Percentiles rank a stretch among this genome's conserved stretches.
These are phyloP conservation scores for Hybognathus amarus DNA, from an alignment of 2,797 vertebrate genomes.

Conservation along the genomic window DNA sequence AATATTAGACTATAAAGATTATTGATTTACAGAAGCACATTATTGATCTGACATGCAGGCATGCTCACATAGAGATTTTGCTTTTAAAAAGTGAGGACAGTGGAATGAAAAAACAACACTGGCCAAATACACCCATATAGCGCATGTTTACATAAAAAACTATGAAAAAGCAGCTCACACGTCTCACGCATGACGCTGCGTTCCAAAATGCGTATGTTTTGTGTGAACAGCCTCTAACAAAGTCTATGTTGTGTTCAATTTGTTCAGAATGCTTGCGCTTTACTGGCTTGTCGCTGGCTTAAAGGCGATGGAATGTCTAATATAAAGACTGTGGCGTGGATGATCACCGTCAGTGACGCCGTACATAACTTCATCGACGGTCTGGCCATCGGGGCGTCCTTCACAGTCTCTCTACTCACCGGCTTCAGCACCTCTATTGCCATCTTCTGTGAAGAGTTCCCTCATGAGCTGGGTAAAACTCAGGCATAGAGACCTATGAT, in stretches of 20 bases:
- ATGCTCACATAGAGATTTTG: background rate
- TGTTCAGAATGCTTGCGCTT: conserved; percentile 46
- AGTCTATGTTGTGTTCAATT: background rate
- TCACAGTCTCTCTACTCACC: conserved; percentile 88
- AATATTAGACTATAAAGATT: background rate
- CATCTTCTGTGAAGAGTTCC: conserved; percentile 97
- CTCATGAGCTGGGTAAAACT: conserved; percentile 89
- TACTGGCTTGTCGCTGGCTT: conserved; percentile 78
- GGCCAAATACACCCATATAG: background rate
- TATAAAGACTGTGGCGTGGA: conserved; percentile 96
- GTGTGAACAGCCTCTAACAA: background rate
- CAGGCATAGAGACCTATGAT: background rate
- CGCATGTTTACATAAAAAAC: too few relatives aligned
- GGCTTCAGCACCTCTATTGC: conserved; percentile 96
- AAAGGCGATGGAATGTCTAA: conserved; percentile 77
- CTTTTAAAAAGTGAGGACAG: background rate
- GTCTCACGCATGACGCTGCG: too few relatives aligned
- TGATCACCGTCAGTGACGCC: conserved; percentile 93
- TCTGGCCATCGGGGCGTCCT: conserved; percentile 95
- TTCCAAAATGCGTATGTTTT: background rate
- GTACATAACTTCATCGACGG: conserved; percentile 98
- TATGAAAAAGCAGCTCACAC: background rate
- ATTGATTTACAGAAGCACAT: conserved; percentile 3
- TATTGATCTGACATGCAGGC: background rate
- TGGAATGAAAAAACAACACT: background rate